Conservation (phyloP, 2,888 invertebrate species). For the Drosophila pegasa region DNA sequence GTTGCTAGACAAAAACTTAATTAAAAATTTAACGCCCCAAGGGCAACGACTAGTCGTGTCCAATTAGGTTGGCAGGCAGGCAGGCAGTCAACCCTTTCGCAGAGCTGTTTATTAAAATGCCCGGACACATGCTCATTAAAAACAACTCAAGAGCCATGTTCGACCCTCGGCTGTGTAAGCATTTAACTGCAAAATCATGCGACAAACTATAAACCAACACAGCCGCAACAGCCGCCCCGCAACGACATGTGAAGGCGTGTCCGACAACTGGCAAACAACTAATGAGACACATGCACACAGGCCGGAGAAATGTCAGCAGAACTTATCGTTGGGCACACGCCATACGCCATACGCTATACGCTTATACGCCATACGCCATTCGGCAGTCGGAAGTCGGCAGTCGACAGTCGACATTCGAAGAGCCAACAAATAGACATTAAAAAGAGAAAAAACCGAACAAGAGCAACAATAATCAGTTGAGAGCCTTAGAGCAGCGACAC, state of each 20-base stretch:
- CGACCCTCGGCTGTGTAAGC: constrained; percentile 62
- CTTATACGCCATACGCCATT: not conserved
- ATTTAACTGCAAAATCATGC: constrained; percentile 80
- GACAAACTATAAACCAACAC: constrained; percentile 74
- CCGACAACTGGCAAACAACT: constrained; percentile 63
- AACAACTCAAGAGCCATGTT: constrained; percentile 75
- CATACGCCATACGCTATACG: not conserved
- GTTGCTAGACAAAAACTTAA: constrained; percentile 29
- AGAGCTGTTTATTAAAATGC: constrained; percentile 56
- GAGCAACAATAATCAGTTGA: constrained; percentile 56
- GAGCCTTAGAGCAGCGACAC: constrained; percentile 20
- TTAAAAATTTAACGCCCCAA: constrained; percentile 41
- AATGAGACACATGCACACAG: constrained; percentile 62
- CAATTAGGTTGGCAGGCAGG: constrained; percentile 36
- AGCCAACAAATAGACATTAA: constrained; percentile 72
- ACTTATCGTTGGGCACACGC: constrained; percentile 52
- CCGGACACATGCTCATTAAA: constrained; percentile 71
- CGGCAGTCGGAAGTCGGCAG: constrained; percentile 46
- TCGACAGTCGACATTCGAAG: constrained; percentile 57
- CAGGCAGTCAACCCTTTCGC: constrained; percentile 30
- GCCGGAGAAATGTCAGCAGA: constrained; percentile 18
- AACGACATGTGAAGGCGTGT: constrained; percentile 47
- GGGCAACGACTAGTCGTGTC: constrained; percentile 29
- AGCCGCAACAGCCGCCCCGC: constrained; percentile 39
- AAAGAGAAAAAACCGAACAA: constrained; percentile 30